Base-by-base conservation (phyloP, 2,113 vertebrate species). In the Paratilapia polleni region DNA sequence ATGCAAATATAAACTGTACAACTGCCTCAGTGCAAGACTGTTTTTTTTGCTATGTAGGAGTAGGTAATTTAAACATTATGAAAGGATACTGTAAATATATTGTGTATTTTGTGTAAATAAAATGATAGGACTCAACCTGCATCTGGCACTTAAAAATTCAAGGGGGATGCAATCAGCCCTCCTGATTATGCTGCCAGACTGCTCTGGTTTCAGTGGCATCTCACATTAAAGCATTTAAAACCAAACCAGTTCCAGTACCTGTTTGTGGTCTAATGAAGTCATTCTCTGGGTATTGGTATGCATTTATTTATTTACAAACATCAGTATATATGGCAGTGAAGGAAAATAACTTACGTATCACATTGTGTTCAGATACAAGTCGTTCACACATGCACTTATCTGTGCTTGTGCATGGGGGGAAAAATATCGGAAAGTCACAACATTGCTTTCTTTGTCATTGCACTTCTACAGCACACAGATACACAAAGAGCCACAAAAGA, bases 241-340 rank as follows among this genome's bases (percentile, higher is more conserved):
- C 78, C 82, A 86, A 83, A 76, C 4, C 13, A 4, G 36, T 24
- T n/a, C 43, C 34, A 56, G 13, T 17, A 7, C 36, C 11, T n/a
- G 13, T 81, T 24, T 38, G 26, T 47, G 6, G 43, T 38, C 58
- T 47, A 4, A 73, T 80, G 52, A 68, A 70, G 4, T 4, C 3
- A 49, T 76, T 56, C 78, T 83, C 22, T 17, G 47, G 61, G 49
- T 84, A 73, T 80, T 34, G 80, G 59, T 88, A 92, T 89, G 86
- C 78, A 26, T 96, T 96, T 96, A 96, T 96, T 97, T 94, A 93
- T 94, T 74, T 86, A 95, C 93, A 94, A 85, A 91, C 77, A 87
- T 78, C 70, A 82, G 41, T 60, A 84, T n/a, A 76, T 76, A 86
- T 47, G 58, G 57, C 59, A 81, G 63, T 75, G 73, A 47, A 14